Conservation (phyloP, 2,797 vertebrate species). For the Jordanella pulchra region DNA sequence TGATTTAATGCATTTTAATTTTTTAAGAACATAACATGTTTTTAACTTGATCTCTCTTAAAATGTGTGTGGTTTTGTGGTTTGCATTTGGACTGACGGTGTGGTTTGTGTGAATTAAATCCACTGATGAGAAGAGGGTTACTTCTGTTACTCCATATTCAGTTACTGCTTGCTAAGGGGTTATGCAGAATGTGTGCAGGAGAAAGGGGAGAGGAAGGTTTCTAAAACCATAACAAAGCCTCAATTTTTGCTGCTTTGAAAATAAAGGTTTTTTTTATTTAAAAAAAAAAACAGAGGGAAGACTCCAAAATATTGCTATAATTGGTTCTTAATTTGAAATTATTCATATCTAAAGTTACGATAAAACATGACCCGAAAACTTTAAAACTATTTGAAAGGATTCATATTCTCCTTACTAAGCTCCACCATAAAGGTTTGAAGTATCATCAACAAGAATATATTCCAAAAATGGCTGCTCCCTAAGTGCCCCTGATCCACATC, state of each 20-base stretch:
- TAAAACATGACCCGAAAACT: neutral
- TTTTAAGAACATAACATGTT: neutral
- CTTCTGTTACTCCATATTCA: too few species aligned
- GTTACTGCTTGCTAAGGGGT: neutral
- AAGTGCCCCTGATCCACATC: constrained; percentile 4
- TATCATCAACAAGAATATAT: neutral
- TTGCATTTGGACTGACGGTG: too few species aligned
- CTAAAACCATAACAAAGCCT: neutral
- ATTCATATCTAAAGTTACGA: neutral
- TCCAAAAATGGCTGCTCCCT: neutral
- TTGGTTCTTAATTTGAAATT: neutral
- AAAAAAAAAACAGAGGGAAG: too few species aligned
- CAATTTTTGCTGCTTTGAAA: neutral
- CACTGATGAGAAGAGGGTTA: too few species aligned
- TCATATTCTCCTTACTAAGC: neutral
- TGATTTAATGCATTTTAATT: neutral
- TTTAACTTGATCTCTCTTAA: neutral
- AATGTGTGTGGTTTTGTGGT: neutral
- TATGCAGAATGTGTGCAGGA: neutral
- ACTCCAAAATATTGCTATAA: neutral
- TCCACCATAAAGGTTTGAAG: neutral
- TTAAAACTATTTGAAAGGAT: neutral
- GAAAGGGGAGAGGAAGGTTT: neutral
- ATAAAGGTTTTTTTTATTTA: too few species aligned
- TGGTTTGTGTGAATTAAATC: too few species aligned